Percentiles rank a stretch among this genome's conserved stretches.
phyloP scores from a whole-genome alignment of 2,888 invertebrate genomes.

The Latrodectus elegans region DNA sequence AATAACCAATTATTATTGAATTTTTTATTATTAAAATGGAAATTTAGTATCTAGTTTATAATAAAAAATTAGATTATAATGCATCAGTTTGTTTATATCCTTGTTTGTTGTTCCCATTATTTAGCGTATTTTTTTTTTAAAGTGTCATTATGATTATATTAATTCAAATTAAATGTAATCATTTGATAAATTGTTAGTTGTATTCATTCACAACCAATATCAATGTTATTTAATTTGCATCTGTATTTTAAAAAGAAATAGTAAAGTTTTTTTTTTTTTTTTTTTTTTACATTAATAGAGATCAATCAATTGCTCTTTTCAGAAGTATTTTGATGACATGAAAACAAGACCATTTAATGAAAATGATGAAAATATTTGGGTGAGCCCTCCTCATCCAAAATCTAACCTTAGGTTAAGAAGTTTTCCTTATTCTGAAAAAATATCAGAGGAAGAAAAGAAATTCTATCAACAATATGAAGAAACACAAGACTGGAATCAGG shows the following conservation, averaged over 20 bases:
- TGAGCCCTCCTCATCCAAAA: slow-evolving; percentile 46
- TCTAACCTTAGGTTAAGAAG: slow-evolving; percentile 44
- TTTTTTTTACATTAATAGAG: background rate
- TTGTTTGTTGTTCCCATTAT: too few species aligned
- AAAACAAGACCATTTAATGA: slow-evolving; percentile 18
- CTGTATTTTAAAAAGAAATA: background rate
- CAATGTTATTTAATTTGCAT: too few species aligned
- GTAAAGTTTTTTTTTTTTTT: background rate
- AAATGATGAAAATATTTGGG: slow-evolving; percentile 34
- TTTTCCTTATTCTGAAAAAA: slow-evolving; percentile 29
- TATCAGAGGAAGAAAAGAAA: slow-evolving; percentile 28
- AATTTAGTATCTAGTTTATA: too few species aligned
- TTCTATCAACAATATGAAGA: slow-evolving; percentile 41
- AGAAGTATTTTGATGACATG: background rate
- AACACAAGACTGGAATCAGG: slow-evolving; percentile 51
- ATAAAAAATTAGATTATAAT: too few species aligned
- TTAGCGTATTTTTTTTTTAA: too few species aligned
- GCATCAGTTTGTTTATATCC: too few species aligned
- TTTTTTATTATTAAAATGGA: too few species aligned
- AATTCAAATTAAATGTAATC: too few species aligned
- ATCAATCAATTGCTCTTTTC: background rate
- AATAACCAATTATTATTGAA: too few species aligned
- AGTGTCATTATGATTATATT: too few species aligned
- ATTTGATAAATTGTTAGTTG: too few species aligned
- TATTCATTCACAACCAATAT: too few species aligned